phyloP scores from a whole-genome alignment of 2,113 vertebrate species.

The Plecturocebus donacophilus region DNA sequence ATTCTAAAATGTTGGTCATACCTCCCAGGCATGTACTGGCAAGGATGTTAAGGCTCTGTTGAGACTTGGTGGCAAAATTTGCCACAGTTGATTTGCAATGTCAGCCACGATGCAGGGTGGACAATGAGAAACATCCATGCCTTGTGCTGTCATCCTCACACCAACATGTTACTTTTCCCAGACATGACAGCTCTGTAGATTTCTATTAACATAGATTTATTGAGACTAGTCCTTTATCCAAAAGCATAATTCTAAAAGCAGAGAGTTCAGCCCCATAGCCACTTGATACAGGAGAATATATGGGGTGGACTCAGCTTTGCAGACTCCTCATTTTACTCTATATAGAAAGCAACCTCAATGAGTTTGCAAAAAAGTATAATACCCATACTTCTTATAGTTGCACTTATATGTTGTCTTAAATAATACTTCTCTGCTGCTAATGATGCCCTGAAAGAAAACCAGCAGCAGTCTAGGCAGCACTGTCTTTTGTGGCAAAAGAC shows the following conservation, averaged over 20 bases:
- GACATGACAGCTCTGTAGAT: neutral
- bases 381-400: neutral
- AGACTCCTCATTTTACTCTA: neutral
- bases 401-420: neutral
- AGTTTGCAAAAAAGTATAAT: neutral
- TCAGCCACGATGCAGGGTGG: neutral
- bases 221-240: neutral
- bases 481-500: neutral
- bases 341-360: neutral
- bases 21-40: neutral
- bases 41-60: neutral
- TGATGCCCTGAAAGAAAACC: neutral
- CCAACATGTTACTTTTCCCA: neutral
- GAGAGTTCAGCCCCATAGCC: neutral
- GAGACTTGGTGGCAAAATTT: neutral
- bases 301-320: neutral
- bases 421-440: neutral
- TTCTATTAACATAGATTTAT: neutral
- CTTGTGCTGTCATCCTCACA: neutral
- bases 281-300: neutral
- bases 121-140: neutral
- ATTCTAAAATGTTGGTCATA: neutral
- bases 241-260: neutral
- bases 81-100: neutral
- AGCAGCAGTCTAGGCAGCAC: too few relatives aligned